Evolutionary conservation across 2,888 invertebrate genomes (phyloP), one percentile per base, ranked within the genome.

Genomic region (Entomobrya multifasciata): DNA sequence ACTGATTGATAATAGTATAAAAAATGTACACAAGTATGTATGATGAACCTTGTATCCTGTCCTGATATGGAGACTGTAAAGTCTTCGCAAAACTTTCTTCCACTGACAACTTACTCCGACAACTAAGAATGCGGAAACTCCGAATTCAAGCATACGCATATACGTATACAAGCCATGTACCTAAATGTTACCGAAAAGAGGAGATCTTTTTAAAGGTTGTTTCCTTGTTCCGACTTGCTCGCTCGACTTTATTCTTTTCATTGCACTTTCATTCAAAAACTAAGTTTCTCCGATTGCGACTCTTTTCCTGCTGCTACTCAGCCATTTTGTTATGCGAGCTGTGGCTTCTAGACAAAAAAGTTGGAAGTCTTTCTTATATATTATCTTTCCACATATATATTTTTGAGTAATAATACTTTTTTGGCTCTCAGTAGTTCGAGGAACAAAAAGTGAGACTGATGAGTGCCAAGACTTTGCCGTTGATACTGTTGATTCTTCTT

Each of bases 31-130:
- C 13, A 57, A 5, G 3, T 57, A 57, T 22, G 25, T 25, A 5
- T 57, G 57, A 25, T 25, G 25, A 52, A 17, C 17, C n/a, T 1
- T 11, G 10, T 30, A 30, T 11, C 62, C 15, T 62, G n/a, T 30
- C 30, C 36, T 62, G 30, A 62, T 62, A 30, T 30, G 62, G 62
- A 62, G 15, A 62, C 57, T 76, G 44, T 22, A 44, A 41, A 20
- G 44, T 27, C 1, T 57, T 36, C n/a, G n/a, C 22, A 55, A 3
- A 27, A 67, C 57, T 81, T 81, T 70, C 70, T 57, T 55, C 70
- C n/a, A n/a, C n/a, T 81, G 70, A 81, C 70, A 70, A 57, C 81
- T 80, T 25, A 80, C 52, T 80, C 52, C 30, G n/a, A n/a, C n/a
- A n/a, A n/a, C n/a, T n/a, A 8, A 47, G 22, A 70, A 70, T 70